These are phyloP conservation scores for Elephantulus edwardii DNA, from an alignment of 2,113 vertebrate genomes.

Conservation along the genomic window DNA sequence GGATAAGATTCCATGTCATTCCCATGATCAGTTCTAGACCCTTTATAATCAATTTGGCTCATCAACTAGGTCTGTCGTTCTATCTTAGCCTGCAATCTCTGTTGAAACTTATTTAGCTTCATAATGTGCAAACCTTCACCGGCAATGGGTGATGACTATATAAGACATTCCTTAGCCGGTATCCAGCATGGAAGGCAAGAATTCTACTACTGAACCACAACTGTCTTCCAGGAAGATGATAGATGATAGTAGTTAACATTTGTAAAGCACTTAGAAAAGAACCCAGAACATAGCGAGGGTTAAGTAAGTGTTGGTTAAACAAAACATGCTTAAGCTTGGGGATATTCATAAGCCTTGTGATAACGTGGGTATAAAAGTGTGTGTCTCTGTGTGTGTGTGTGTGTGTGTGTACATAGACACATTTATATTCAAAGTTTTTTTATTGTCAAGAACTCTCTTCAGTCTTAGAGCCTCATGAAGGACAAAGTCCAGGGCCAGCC, in stretches of 20 bases:
- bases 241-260: background rate
- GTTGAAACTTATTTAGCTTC: background rate
- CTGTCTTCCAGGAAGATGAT: background rate
- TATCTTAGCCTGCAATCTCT: background rate
- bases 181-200: background rate
- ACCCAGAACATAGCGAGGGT: background rate
- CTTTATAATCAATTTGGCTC: background rate
- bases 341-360: background rate
- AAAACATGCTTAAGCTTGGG: background rate
- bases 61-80: background rate
- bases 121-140: background rate
- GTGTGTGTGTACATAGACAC: too few species aligned
- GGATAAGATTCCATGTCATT: background rate
- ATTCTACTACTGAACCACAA: background rate
- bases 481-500: background rate
- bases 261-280: background rate
- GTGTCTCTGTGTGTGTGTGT: too few species aligned
- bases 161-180: background rate
- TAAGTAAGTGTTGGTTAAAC: background rate
- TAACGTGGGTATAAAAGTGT: background rate
- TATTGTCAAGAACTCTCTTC: background rate
- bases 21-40: background rate
- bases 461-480: background rate
- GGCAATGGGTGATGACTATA: background rate
- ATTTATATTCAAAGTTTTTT: background rate